Evolutionary conservation across 1,140 invertebrate species (phyloP).

Genomic region (Heterodera schachtii): DNA sequence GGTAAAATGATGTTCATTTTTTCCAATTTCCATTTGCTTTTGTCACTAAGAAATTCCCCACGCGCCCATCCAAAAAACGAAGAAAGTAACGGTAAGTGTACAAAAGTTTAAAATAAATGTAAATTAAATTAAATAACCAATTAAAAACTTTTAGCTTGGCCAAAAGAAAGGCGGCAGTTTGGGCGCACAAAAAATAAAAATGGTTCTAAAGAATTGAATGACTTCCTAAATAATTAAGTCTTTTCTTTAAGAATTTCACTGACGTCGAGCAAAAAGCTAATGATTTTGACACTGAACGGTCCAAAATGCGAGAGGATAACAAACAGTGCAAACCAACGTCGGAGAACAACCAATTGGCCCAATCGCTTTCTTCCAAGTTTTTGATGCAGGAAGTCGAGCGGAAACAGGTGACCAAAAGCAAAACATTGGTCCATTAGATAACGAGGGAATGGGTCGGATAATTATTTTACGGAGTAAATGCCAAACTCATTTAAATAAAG

Average conservation of each 20-base stretch:
- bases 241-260: slow-evolving; percentile 77
- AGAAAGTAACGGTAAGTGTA: slow-evolving; percentile 53
- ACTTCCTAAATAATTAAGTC: not conserved
- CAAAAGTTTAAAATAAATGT: not conserved
- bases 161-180: slow-evolving; percentile 80
- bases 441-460: too few species aligned
- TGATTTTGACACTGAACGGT: slow-evolving; percentile 50
- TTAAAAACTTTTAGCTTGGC: slow-evolving; percentile 44
- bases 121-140: slow-evolving; percentile 10
- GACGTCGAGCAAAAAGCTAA: slow-evolving; percentile 85
- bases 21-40: not conserved
- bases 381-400: slow-evolving; percentile 41
- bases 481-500: slow-evolving; percentile 4
- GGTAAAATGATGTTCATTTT: not conserved
- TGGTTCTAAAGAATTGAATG: slow-evolving; percentile 41
- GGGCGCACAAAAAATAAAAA: slow-evolving; percentile 89
- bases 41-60: slow-evolving; percentile 19
- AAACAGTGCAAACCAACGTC: slow-evolving; percentile 13
- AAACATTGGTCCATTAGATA: too few species aligned
- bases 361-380: slow-evolving; percentile 47
- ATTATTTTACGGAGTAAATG: not conserved
- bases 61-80: slow-evolving; percentile 31
- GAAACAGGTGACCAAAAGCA: slow-evolving; percentile 36
- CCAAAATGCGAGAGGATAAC: not conserved
- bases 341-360: not conserved